These are phyloP conservation scores for Tolypeutes matacus DNA, from an alignment of 2,797 vertebrate genomes.

Conservation along the genomic window DNA sequence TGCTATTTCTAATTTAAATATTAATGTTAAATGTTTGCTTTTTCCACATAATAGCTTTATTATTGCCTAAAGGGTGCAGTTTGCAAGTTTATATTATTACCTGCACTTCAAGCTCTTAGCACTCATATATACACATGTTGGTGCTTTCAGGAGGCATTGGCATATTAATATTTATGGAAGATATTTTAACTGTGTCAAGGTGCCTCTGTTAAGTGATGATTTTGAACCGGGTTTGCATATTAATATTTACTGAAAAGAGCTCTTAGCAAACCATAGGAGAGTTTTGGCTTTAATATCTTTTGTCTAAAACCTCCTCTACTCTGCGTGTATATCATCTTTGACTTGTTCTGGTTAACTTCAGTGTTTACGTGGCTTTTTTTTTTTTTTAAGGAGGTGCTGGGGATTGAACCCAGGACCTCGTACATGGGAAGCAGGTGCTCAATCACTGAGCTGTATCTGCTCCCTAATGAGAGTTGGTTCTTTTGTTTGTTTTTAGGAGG, in stretches of 20 bases:
- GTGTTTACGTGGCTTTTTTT: neutral
- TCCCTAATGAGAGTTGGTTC: too few relatives aligned
- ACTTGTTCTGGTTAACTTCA: neutral
- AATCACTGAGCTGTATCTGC: too few relatives aligned
- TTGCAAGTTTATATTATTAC: neutral
- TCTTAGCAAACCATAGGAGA: neutral
- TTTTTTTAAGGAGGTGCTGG: too few relatives aligned
- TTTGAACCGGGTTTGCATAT: neutral
- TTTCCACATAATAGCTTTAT: neutral
- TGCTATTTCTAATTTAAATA: neutral
- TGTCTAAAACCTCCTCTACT: neutral
- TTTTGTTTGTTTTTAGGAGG: too few relatives aligned
- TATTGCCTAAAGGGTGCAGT: neutral
- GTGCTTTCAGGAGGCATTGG: neutral
- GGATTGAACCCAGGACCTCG: too few relatives aligned
- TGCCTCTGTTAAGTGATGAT: neutral
- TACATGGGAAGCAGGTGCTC: too few relatives aligned
- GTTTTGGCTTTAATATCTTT: neutral
- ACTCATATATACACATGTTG: neutral
- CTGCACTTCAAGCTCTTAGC: neutral
- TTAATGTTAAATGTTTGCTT: conserved; percentile 26
- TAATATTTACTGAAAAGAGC: conserved; percentile 33
- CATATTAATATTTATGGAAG: neutral
- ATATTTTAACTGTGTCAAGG: neutral
- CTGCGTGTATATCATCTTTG: neutral